Conservation (phyloP, 2,888 invertebrate genomes). For the Chalcis sispes region DNA sequence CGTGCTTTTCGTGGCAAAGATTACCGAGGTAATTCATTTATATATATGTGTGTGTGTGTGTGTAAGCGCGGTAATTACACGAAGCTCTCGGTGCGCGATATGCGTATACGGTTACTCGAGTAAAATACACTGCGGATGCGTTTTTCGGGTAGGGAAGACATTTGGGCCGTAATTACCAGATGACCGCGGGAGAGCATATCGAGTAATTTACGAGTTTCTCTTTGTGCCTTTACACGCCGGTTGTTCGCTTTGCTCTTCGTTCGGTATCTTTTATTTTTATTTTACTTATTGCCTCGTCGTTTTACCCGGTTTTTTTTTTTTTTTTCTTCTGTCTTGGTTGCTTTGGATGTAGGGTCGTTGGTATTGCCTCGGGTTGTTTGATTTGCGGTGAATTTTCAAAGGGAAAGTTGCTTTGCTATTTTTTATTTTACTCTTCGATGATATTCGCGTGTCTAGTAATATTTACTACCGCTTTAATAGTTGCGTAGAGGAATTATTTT, state of each 20-base stretch:
- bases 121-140: no score
- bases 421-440: no score
- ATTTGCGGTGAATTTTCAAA: no score
- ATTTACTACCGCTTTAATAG: no score
- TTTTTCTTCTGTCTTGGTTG: slow-evolving; percentile 28
- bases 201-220: slow-evolving; percentile 46
- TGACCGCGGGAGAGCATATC: slow-evolving; percentile 4
- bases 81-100: slow-evolving; percentile 12
- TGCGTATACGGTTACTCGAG: no score
- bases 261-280: slow-evolving; percentile 3
- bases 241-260: neutral
- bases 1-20: no score
- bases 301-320: slow-evolving; percentile 1
- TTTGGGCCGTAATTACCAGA: slow-evolving; percentile 30
- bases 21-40: no score
- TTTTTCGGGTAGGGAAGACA: slow-evolving; percentile 27
- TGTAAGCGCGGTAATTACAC: slow-evolving; percentile 15
- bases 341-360: no score
- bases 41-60: slow-evolving; percentile 50
- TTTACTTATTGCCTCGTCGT: neutral
- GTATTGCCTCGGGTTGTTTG: no score
- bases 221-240: neutral
- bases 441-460: no score
- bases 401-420: no score
- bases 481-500: no score